These are phyloP conservation scores for Desmophyllum pertusum DNA, from an alignment of 92 coral and sea anemone species.

Conservation along the genomic window DNA sequence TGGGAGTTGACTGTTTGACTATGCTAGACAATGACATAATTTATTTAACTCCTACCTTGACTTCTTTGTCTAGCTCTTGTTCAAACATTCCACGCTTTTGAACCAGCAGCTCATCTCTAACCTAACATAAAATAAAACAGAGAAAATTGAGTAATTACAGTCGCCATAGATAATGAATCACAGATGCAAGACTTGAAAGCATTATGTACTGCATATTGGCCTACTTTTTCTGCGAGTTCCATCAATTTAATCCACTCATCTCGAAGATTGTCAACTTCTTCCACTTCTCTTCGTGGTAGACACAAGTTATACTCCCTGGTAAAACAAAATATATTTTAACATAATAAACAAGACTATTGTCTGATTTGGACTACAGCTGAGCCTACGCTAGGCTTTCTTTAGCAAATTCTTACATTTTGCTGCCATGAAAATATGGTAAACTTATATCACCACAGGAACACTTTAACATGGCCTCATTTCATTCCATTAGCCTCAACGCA, in stretches of 20 bases:
- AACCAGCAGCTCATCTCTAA: slow-evolving; percentile 84
- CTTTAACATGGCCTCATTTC: not conserved
- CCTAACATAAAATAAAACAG: slow-evolving; percentile 45
- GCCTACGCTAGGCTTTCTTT: not conserved
- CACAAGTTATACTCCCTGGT: slow-evolving; percentile 80
- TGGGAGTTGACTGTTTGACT: too few species aligned
- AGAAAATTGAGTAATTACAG: not conserved
- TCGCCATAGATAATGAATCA: not conserved
- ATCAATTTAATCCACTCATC: slow-evolving; percentile 93
- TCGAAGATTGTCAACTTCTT: slow-evolving; percentile 93
- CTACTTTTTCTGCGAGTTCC: slow-evolving; percentile 87
- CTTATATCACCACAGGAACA: too few species aligned
- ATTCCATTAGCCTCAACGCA: not conserved
- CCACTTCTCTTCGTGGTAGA: slow-evolving; percentile 91
- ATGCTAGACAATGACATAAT: not conserved
- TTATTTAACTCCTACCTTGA: slow-evolving; percentile 69
- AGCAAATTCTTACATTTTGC: too few species aligned
- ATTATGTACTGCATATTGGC: not conserved
- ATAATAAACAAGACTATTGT: not conserved
- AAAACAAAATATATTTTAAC: too few species aligned
- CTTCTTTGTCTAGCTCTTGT: slow-evolving; percentile 98
- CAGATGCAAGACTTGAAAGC: not conserved
- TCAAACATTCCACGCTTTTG: slow-evolving; percentile 96
- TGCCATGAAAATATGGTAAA: too few species aligned
- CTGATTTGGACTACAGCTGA: not conserved